Percentiles rank a stretch among this genome's conserved stretches.
phyloP scores from a whole-genome alignment of 2,797 vertebrate genomes.

The Centropyge bicolor region DNA sequence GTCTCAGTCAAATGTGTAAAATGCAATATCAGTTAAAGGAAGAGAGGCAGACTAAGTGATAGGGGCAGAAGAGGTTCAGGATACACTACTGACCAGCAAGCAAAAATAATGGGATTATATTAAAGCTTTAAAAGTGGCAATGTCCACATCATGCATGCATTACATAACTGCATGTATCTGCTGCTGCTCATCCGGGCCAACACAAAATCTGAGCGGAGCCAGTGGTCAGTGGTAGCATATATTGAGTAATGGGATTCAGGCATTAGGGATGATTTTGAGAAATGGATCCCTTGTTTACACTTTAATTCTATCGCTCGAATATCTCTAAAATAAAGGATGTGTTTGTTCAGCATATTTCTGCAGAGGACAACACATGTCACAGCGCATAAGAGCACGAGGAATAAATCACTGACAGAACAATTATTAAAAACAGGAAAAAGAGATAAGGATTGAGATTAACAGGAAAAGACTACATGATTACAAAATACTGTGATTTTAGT shows the following conservation, averaged over 20 bases:
- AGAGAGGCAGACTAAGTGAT: neutral
- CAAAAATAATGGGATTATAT: constrained; percentile 13
- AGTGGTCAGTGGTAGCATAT: neutral
- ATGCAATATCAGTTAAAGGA: no score
- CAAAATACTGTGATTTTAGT: constrained; percentile 2
- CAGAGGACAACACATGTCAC: neutral
- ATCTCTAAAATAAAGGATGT: neutral
- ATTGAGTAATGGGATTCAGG: neutral
- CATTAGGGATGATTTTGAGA: neutral
- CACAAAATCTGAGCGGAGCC: neutral
- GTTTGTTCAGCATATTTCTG: neutral
- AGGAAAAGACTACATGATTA: neutral
- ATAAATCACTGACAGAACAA: neutral
- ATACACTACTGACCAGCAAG: neutral
- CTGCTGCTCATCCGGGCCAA: neutral
- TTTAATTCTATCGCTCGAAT: neutral
- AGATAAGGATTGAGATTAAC: neutral
- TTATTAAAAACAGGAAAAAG: neutral
- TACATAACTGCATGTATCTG: neutral
- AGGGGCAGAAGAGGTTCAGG: neutral
- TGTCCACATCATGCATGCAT: neutral
- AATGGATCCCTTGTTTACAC: neutral
- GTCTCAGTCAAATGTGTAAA: no score
- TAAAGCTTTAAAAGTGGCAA: constrained; percentile 9
- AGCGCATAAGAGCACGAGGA: neutral